These are phyloP conservation scores for Nephotettix cincticeps DNA, from an alignment of 1,140 invertebrate species.

Conservation along the genomic window DNA sequence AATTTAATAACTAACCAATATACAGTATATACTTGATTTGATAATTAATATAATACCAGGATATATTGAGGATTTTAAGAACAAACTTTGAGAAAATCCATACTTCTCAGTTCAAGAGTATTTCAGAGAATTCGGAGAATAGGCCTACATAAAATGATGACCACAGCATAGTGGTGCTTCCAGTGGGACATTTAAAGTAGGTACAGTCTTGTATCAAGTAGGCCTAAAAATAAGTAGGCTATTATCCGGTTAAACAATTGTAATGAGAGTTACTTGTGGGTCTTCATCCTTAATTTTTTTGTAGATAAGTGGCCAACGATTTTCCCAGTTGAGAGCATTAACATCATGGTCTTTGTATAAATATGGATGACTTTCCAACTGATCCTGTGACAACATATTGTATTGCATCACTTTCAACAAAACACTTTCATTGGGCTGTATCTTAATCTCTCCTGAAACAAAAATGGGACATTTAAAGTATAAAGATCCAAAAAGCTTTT, in stretches of 20 bases:
- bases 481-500: too few species aligned
- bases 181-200: background rate
- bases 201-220: too few species aligned
- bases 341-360: conserved; percentile 67
- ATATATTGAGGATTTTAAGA: too few species aligned
- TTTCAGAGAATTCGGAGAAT: background rate
- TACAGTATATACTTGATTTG: too few species aligned
- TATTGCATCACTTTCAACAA: conserved; percentile 63
- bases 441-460: too few species aligned
- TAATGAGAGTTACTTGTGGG: conserved; percentile 69
- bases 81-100: background rate
- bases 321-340: conserved; percentile 66
- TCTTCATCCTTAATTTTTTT: conserved; percentile 66
- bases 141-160: too few species aligned
- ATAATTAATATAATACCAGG: too few species aligned
- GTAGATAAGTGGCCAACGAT: conserved; percentile 63
- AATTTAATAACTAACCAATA: too few species aligned
- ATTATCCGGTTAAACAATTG: background rate
- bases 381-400: conserved; percentile 84
- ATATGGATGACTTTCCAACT: conserved; percentile 70
- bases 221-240: background rate
- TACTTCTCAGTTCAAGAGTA: background rate
- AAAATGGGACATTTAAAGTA: too few species aligned
- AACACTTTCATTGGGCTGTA: too few species aligned
- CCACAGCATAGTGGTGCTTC: background rate